Percentiles rank a stretch among this genome's conserved stretches.
These are phyloP conservation scores for Oscheius sp. DNA, from an alignment of 2,888 invertebrate species.

Conservation along the genomic window DNA sequence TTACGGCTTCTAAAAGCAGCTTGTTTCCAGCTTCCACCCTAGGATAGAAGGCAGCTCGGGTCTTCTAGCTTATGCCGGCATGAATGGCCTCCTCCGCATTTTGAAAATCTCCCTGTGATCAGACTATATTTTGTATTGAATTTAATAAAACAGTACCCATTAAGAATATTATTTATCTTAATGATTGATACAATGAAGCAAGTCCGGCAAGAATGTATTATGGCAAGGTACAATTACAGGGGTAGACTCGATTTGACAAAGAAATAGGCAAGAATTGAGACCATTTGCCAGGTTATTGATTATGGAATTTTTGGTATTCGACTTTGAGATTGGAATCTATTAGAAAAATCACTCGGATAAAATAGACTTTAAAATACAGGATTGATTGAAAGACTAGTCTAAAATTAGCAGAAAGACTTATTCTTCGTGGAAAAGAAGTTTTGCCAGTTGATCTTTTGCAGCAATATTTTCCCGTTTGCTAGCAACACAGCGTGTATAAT, in stretches of 20 bases:
- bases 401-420: conserved; percentile 6
- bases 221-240: too few species aligned
- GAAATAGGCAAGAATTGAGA: too few species aligned
- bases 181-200: too few species aligned
- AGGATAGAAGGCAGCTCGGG: not conserved
- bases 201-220: too few species aligned
- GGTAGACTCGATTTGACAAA: too few species aligned
- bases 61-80: conserved; percentile 25
- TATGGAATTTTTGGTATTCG: too few species aligned
- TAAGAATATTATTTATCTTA: too few species aligned
- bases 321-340: too few species aligned
- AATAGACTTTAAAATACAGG: too few species aligned
- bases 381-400: conserved; percentile 13
- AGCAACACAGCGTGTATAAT: conserved; percentile 57
- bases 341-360: too few species aligned
- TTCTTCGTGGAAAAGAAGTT: conserved; percentile 57
- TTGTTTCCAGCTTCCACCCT: conserved; percentile 1
- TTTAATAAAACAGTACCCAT: not conserved
- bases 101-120: conserved; percentile 14
- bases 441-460: conserved; percentile 65
- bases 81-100: conserved; percentile 13
- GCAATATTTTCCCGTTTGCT: conserved; percentile 62
- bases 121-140: not conserved
- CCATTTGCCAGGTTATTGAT: too few species aligned
- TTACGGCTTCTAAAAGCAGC: not conserved